These are phyloP conservation scores for Ondatra zibethicus DNA, from an alignment of 2,113 vertebrate genomes.

Conservation along the genomic window DNA sequence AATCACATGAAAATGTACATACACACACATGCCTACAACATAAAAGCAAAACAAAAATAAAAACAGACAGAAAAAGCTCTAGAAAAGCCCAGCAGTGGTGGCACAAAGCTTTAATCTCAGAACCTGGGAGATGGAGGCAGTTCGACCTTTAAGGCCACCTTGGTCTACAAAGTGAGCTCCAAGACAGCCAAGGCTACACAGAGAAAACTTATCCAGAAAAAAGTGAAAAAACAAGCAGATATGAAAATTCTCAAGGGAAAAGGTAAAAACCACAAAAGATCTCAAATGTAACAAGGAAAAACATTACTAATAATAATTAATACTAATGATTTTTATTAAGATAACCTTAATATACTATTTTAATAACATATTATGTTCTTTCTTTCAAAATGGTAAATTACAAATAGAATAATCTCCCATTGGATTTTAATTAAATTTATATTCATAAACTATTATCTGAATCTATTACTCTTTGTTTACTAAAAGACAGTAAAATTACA, in stretches of 20 bases:
- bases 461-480: conserved; percentile 53
- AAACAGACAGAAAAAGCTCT: too few relatives aligned
- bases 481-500: conserved; percentile 56
- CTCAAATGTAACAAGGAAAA: conserved; percentile 14
- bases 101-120: too few relatives aligned
- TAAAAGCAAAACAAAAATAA: not conserved
- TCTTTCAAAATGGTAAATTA: conserved; percentile 27
- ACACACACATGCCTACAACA: not conserved
- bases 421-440: conserved; percentile 63
- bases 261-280: not conserved
- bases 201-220: too few relatives aligned
- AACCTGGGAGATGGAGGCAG: too few relatives aligned
- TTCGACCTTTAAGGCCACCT: too few relatives aligned
- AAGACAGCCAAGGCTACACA: too few relatives aligned
- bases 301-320: not conserved
- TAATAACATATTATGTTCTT: conserved; percentile 44
- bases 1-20: not conserved
- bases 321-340: not conserved
- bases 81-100: too few relatives aligned
- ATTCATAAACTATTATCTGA: conserved; percentile 55
- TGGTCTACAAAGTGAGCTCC: too few relatives aligned
- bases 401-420: not conserved
- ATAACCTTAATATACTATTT: not conserved
- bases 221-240: not conserved
- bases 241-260: conserved; percentile 51